Conservation (phyloP, 2,113 vertebrate genomes). For the Hemibagrus wyckioides region DNA sequence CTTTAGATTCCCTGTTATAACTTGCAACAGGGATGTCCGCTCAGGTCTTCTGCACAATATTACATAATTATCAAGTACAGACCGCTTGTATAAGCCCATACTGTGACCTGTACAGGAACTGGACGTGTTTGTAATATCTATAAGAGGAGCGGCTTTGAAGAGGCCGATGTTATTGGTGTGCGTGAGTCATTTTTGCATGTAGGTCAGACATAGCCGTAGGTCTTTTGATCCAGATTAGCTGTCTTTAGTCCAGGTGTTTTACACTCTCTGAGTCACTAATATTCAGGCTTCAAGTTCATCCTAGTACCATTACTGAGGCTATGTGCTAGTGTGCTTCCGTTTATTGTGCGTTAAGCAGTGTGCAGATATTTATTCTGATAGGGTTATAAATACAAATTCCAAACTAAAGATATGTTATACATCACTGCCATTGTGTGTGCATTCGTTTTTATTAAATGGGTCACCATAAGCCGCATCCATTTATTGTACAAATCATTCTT, state of each 20-base stretch:
- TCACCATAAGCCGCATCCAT: neutral
- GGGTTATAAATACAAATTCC: neutral
- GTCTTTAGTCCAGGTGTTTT: conserved; percentile 34
- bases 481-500: neutral
- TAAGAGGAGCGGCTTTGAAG: neutral
- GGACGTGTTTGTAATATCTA: neutral
- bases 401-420: neutral
- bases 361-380: neutral
- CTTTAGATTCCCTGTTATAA: neutral
- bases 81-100: neutral
- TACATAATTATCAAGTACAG: neutral
- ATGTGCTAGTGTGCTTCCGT: neutral
- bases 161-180: conserved; percentile 33
- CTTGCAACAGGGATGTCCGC: neutral
- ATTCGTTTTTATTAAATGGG: neutral
- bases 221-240: conserved; percentile 7
- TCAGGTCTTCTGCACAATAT: neutral
- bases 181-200: conserved; percentile 32
- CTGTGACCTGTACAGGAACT: neutral
- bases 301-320: neutral
- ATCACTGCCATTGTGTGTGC: neutral
- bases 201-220: conserved; percentile 27
- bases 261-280: neutral
- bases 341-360: neutral
- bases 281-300: conserved; percentile 8